phyloP scores from a whole-genome alignment of 1,140 invertebrate species.

The Hermetia illucens region DNA sequence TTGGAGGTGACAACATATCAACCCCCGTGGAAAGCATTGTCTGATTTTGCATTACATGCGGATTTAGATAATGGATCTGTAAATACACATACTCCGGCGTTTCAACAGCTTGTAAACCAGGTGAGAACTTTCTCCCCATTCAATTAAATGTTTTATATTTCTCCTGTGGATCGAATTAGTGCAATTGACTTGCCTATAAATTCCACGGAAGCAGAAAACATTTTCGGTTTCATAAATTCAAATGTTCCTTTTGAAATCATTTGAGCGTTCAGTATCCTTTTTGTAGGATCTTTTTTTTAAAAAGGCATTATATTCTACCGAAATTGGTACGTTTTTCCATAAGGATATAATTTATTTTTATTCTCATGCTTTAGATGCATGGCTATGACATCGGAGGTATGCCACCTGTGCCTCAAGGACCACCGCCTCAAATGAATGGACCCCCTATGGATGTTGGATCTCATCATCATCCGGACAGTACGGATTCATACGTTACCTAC shows the following conservation, averaged over 20 bases:
- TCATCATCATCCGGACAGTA: constrained; percentile 57
- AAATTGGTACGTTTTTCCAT: too few relatives aligned
- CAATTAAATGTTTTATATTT: too few relatives aligned
- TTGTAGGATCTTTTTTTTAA: too few relatives aligned
- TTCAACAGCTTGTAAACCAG: constrained; percentile 92
- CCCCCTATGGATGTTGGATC: constrained; percentile 32
- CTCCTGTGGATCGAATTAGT: too few relatives aligned
- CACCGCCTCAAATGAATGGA: constrained; percentile 40
- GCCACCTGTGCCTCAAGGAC: constrained; percentile 28
- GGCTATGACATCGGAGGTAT: constrained; percentile 63
- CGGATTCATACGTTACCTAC: constrained; percentile 80
- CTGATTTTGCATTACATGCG: constrained; percentile 87
- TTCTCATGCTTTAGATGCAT: constrained; percentile 54
- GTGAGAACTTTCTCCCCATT: too few relatives aligned
- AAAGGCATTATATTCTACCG: too few relatives aligned
- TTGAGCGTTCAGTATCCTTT: too few relatives aligned
- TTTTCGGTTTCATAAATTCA: too few relatives aligned
- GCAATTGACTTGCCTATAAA: too few relatives aligned
- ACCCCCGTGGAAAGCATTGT: constrained; percentile 92
- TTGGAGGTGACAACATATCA: constrained; percentile 91
- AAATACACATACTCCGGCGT: constrained; percentile 74
- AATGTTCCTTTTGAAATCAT: too few relatives aligned
- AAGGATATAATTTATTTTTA: neutral
- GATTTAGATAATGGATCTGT: constrained; percentile 66
- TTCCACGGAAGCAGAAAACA: too few relatives aligned